Percentiles rank a stretch among this genome's conserved stretches.
Evolutionary conservation across 2,888 invertebrate species (phyloP).

Genomic region (Drosophila formosana): DNA sequence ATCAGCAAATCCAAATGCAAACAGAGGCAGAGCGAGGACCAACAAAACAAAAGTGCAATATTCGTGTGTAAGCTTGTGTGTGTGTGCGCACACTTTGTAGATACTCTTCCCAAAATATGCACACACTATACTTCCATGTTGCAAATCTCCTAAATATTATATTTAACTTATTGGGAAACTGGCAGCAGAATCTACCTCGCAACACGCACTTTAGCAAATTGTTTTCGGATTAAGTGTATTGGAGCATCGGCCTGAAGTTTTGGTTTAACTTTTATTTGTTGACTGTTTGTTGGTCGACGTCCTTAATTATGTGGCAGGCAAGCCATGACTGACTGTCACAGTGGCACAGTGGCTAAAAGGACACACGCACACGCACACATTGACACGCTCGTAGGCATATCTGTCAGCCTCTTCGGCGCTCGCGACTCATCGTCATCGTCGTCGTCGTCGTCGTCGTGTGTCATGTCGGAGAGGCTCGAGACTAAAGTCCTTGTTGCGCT

Average conservation of each 20-base stretch:
- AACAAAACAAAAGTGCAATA: constrained; percentile 63
- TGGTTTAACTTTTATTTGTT: constrained; percentile 47
- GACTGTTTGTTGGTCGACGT: constrained; percentile 64
- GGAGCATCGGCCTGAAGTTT: constrained; percentile 1
- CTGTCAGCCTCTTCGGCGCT: constrained; percentile 50
- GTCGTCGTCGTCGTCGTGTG: constrained; percentile 56
- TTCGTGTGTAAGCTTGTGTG: constrained; percentile 16
- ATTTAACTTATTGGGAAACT: neutral
- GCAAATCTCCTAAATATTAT: neutral
- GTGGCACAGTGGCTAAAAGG: constrained; percentile 60
- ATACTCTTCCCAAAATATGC: constrained; percentile 27
- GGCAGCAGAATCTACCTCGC: neutral
- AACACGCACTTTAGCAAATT: neutral
- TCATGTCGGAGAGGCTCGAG: constrained; percentile 63
- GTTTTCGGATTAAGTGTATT: constrained; percentile 27
- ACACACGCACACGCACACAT: constrained; percentile 31
- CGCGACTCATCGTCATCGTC: constrained; percentile 28
- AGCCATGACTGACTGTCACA: constrained; percentile 76
- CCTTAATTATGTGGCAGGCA: constrained; percentile 76
- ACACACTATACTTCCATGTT: too few species aligned
- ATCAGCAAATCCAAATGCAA: constrained; percentile 74
- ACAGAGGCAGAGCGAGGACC: constrained; percentile 44
- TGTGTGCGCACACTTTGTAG: constrained; percentile 1
- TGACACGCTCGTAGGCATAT: constrained; percentile 45
- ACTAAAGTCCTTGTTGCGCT: constrained; percentile 78